phyloP scores from a whole-genome alignment of 2,888 invertebrate species.

The Cheilosia soror region DNA sequence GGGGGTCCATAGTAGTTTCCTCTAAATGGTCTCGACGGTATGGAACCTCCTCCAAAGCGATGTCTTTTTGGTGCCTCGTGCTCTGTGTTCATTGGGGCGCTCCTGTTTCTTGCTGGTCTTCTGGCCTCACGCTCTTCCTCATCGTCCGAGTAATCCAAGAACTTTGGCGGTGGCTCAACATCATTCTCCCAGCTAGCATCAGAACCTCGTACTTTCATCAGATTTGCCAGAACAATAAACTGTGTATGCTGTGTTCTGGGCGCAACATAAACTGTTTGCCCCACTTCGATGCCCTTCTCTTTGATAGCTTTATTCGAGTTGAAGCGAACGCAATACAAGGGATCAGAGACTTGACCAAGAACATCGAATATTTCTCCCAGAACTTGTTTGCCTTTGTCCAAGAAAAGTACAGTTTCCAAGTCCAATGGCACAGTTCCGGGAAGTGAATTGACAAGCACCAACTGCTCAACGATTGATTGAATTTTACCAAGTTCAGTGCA shows the following conservation, averaged over 20 bases:
- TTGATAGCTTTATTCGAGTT: constrained; percentile 91
- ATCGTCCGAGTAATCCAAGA: constrained; percentile 94
- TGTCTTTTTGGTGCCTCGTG: constrained; percentile 51
- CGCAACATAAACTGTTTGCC: constrained; percentile 92
- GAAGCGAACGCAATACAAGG: constrained; percentile 95
- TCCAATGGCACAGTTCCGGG: constrained; percentile 91
- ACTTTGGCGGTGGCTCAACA: constrained; percentile 89
- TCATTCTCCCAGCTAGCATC: constrained; percentile 96
- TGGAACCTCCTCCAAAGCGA: constrained; percentile 27
- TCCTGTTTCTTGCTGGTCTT: constrained; percentile 81
- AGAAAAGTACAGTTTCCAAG: constrained; percentile 93
- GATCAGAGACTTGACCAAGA: constrained; percentile 93
- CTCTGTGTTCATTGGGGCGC: constrained; percentile 77
- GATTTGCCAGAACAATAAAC: constrained; percentile 89
- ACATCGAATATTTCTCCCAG: constrained; percentile 93
- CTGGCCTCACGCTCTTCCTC: constrained; percentile 89
- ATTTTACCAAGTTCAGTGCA: constrained; percentile 90
- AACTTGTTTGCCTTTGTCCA: constrained; percentile 90
- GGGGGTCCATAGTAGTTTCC: constrained; percentile 25
- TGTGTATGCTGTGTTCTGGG: constrained; percentile 90
- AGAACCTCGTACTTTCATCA: constrained; percentile 91
- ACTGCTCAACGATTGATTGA: constrained; percentile 88
- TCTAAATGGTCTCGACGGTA: constrained; percentile 51
- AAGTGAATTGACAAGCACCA: constrained; percentile 90
- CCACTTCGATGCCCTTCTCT: constrained; percentile 87